Base-by-base conservation (phyloP, 2,888 invertebrate species). In the Heteromyza rotundicornis region DNA sequence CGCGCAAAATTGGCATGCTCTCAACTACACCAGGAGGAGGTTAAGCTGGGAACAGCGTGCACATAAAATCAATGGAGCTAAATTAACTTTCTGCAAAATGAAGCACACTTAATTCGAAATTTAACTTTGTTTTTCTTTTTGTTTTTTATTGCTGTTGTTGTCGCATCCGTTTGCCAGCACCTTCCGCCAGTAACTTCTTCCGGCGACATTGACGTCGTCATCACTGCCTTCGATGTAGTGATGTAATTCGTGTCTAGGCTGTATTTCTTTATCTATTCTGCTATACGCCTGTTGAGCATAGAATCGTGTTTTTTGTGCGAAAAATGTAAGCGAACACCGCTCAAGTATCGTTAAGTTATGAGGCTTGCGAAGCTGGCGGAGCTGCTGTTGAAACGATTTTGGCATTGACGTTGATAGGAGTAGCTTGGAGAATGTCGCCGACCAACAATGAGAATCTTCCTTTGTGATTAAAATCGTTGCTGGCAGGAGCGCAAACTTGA, bases 1-100 rank as follows among this genome's bases (percentile, higher is more conserved):
- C n/a, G n/a, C n/a, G n/a, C 22, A 58, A 66, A 66, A 66, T 66
- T 66, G 64, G 62, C 66, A 64, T 60, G 62, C 62, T 59, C 55
- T 60, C 52, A n/a, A 53, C 27, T 53, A 24, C 23, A 36, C 35
- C 16, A 20, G 14, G 24, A 23, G 40, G 51, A 50, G 53, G 36
- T 40, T 36, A 19, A 59, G 35, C 19, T 19, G 22, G 36, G 36
- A 55, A 55, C 22, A 17, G 52, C n/a, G 20, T 2, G 22, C n/a
- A 40, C 40, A 7, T 32, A 32, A 32, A 32, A 40, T 7, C 27
- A 40, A 19, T 19, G 20, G 7, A 3, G 47, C 47, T 20, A 47
- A 47, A 47, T 47, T 47, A 47, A 47, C 47, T 47, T 47, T 47
- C 20, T 12, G 20, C 20, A 47, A 47, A 47, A 47, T 47, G 47